Percentiles rank a stretch among this genome's conserved stretches.
Evolutionary conservation across 2,113 vertebrate species (phyloP).

Genomic region (Microtus pennsylvanicus): DNA sequence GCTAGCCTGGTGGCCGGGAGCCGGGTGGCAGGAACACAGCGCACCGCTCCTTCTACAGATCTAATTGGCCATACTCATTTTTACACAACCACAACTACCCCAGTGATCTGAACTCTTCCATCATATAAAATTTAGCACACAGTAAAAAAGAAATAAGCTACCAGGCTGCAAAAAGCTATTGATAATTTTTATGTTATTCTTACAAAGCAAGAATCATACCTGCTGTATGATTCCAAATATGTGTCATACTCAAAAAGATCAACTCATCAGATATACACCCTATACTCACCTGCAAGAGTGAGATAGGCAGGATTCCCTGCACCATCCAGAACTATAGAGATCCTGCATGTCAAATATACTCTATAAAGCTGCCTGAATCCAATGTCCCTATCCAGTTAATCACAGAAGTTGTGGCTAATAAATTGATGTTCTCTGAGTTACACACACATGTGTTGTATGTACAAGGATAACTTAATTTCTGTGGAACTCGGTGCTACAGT

Average conservation of each 20-base stretch:
- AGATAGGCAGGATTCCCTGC: not conserved
- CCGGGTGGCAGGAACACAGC: too few relatives aligned
- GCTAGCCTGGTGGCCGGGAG: too few relatives aligned
- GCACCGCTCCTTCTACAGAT: too few relatives aligned
- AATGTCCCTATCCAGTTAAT: not conserved
- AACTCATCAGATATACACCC: not conserved
- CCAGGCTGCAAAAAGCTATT: not conserved
- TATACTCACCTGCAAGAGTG: too few relatives aligned
- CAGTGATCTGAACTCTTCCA: not conserved
- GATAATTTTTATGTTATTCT: not conserved
- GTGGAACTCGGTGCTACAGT: not conserved
- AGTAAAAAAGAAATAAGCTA: not conserved
- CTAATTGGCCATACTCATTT: not conserved
- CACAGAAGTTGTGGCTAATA: not conserved
- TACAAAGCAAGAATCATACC: not conserved
- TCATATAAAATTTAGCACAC: not conserved
- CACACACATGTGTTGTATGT: not conserved
- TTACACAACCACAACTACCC: not conserved
- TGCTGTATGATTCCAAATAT: not conserved
- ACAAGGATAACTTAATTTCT: not conserved
- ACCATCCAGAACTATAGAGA: not conserved
- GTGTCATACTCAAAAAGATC: not conserved
- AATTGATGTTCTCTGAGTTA: not conserved
- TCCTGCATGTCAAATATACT: too few relatives aligned
- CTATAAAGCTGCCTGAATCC: not conserved